phyloP scores from a whole-genome alignment of 2,113 vertebrate genomes.

The Austrofundulus limnaeus region DNA sequence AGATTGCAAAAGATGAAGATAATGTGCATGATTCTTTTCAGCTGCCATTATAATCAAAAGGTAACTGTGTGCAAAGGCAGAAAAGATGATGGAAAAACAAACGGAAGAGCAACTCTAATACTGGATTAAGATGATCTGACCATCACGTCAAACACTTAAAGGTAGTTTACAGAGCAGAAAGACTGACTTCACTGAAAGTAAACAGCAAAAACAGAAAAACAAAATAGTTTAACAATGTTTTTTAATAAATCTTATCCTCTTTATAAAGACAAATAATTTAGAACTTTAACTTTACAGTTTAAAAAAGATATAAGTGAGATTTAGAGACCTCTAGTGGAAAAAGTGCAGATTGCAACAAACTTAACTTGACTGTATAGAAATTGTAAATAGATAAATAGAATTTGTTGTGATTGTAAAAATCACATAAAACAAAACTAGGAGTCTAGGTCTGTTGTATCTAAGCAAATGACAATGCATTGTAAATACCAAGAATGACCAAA shows the following conservation, averaged over 20 bases:
- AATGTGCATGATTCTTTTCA: background rate
- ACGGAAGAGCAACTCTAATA: background rate
- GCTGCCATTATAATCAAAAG: background rate
- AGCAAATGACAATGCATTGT: too few relatives aligned
- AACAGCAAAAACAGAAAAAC: background rate
- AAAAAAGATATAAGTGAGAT: background rate
- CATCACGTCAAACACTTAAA: background rate
- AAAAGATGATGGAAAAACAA: background rate
- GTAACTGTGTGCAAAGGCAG: background rate
- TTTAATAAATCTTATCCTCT: too few relatives aligned
- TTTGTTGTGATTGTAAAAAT: too few relatives aligned
- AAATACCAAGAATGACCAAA: too few relatives aligned
- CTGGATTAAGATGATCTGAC: background rate
- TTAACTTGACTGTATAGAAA: background rate
- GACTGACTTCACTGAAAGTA: background rate
- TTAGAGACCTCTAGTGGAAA: background rate
- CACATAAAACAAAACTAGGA: too few relatives aligned
- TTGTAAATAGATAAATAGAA: too few relatives aligned
- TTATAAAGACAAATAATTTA: background rate
- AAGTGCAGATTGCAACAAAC: background rate
- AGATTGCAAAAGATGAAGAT: constrained; percentile 15
- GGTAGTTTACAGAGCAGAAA: background rate
- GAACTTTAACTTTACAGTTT: background rate
- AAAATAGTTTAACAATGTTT: too few relatives aligned
- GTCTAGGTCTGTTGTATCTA: background rate